phyloP scores from a whole-genome alignment of 2,888 invertebrate genomes.

The Mylabris sibirica region DNA sequence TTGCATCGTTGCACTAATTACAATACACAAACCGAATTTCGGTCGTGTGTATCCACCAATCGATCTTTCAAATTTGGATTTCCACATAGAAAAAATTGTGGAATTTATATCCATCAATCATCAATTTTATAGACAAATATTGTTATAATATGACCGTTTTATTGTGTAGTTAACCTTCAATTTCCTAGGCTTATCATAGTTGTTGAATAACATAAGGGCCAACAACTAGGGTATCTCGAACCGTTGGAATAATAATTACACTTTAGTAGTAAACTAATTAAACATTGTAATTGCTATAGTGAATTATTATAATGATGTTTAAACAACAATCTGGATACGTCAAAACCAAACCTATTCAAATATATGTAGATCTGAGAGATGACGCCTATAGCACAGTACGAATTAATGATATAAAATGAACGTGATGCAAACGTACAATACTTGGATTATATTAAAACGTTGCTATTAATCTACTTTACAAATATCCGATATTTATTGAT shows the following conservation, averaged over 20 bases:
- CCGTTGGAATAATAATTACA: constrained; percentile 31
- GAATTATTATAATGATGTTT: constrained; percentile 37
- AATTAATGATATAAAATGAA: constrained; percentile 43
- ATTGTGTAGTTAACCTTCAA: constrained; percentile 25
- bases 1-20: constrained; percentile 13
- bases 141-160: neutral
- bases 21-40: neutral
- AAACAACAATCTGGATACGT: constrained; percentile 28
- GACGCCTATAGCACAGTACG: constrained; percentile 36
- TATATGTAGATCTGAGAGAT: constrained; percentile 39
- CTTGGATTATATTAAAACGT: constrained; percentile 39
- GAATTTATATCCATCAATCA: neutral
- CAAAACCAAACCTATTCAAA: constrained; percentile 25
- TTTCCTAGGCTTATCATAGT: constrained; percentile 28
- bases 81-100: neutral
- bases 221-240: constrained; percentile 30
- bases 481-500: neutral
- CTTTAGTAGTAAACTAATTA: constrained; percentile 35
- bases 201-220: constrained; percentile 29
- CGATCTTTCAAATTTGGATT: neutral
- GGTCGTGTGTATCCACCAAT: neutral
- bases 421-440: constrained; percentile 36
- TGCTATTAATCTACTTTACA: constrained; percentile 27
- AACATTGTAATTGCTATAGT: constrained; percentile 35
- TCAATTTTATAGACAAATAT: neutral